Evolutionary conservation across 1,140 invertebrate genomes (phyloP), one percentile per base, ranked within the genome.

Genomic region (Formica exsecta): DNA sequence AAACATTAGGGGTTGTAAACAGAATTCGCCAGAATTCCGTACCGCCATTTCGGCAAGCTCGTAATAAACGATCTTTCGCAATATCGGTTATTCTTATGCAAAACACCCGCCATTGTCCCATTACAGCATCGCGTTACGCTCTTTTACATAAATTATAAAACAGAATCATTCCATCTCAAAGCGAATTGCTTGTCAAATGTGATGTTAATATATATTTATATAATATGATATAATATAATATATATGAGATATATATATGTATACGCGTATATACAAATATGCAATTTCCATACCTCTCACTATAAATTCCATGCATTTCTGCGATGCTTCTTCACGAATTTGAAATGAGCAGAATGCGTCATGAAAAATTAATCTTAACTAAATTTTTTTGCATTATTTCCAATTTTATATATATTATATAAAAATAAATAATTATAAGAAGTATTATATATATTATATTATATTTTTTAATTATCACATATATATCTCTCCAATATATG

Each of bases 1-100:
- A 83, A 83, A 83, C 38, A 66, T 48, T 73, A n/a, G 13, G 41
- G 57, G 0, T 74, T 83, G 51, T 81, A 81, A 73, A 81, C 66
- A 73, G 54, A 57, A 81, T 44, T 81, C 79, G 36, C 19, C 25
- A 71, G 19, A 71, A 61, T 36, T 44, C 25, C 19, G 41, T 44
- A 7, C n/a, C 36, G 51, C 36, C 66, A 22, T 81, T 61, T 38
- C 19, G 25, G 48, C 32, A 9, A 68, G 44, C 13, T 80, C 8
- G 13, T 73, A 41, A 81, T 59, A 71, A 71, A 81, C 19, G 7
- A 59, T 81, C 25, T 22, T 71, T 3, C 36, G 54, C 25, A 8
- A 81, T 81, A 73, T 81, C 19, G 11, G 1, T 48, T 57, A 59
- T 80, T 80, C 66, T 81, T 73, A 59, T 73, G 54, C 25, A 73